Base-by-base conservation (phyloP, 2,113 vertebrate genomes). In the Osmerus eperlanus region DNA sequence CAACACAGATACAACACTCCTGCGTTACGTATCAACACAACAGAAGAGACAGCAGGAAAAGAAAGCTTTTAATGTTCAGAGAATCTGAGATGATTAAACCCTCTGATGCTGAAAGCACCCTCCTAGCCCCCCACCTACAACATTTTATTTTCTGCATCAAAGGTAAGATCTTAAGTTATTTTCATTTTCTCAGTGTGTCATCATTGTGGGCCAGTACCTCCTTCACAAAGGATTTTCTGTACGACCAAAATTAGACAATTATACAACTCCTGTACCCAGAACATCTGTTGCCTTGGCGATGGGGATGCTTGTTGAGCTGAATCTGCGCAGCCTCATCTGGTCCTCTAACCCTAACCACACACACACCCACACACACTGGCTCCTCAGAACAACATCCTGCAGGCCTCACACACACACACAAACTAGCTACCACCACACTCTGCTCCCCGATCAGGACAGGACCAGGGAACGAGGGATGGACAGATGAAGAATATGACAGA, bases 111-210 rank as follows among this genome's bases (percentile, higher is more conserved):
- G 76, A 71, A 53, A 86, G 84, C 79, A 53, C 70, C 78, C 14
- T 47, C 41, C 41, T 12, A 12, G 41, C 41, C 41, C 41, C 41
- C 41, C 41, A 25, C 58, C 58, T 16, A 9, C 21, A 60, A 78
- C 74, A 52, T 71, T 75, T 70, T 84, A 77, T 73, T 72, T 68
- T 36, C 66, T 12, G 67, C 86, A 84, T 85, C 84, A 86, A 87
- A 89, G 81, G 83, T 84, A 73, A 88, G 75, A 87, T 88, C 83
- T 86, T 83, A 77, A 75, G 79, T 21, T 85, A 85, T 84, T 78
- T 78, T 5, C 73, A 71, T 58, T 81, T 84, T 79, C 75, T 78
- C 64, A 66, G 55, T 78, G 60, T 78, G 63, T 73, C 67, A 23
- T 65, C 74, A 14, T 80, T 62, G 80, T 83, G 66, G 21, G 67